phyloP scores from a whole-genome alignment of 2,888 invertebrate genomes.

The Epinotia brunnichana region DNA sequence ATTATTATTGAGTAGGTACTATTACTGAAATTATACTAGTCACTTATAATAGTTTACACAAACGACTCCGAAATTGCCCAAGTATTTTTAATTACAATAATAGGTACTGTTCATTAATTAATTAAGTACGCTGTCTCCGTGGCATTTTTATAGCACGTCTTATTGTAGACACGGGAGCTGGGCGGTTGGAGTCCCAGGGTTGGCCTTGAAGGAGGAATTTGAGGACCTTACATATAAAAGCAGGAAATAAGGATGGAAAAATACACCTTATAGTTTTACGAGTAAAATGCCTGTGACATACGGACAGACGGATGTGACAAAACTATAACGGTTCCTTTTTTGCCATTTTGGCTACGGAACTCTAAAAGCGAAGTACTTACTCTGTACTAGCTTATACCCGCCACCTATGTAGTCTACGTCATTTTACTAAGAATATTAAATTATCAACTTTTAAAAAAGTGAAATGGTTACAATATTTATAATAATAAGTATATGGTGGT shows the following conservation, averaged over 20 bases:
- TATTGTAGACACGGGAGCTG: neutral
- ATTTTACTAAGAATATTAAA: too few relatives aligned
- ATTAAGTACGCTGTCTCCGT: conserved; percentile 1
- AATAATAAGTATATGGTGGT: too few relatives aligned
- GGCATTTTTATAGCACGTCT: neutral
- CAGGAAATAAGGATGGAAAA: neutral
- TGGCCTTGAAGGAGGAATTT: neutral
- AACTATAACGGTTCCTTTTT: too few relatives aligned
- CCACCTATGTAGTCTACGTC: too few relatives aligned
- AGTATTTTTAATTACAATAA: neutral
- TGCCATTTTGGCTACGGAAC: too few relatives aligned
- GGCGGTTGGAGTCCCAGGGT: neutral
- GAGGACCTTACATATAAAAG: neutral
- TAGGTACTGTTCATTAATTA: neutral
- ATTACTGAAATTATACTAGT: neutral
- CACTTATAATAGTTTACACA: neutral
- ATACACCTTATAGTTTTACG: too few relatives aligned
- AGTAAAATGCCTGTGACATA: too few relatives aligned
- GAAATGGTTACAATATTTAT: too few relatives aligned
- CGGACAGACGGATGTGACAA: too few relatives aligned
- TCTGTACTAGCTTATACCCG: too few relatives aligned
- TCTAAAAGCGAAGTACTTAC: too few relatives aligned
- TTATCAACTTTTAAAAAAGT: too few relatives aligned
- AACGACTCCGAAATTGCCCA: neutral
- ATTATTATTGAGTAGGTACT: neutral